Evolutionary conservation across 2,113 vertebrate genomes (phyloP).

Genomic region (Seriola rivoliana): DNA sequence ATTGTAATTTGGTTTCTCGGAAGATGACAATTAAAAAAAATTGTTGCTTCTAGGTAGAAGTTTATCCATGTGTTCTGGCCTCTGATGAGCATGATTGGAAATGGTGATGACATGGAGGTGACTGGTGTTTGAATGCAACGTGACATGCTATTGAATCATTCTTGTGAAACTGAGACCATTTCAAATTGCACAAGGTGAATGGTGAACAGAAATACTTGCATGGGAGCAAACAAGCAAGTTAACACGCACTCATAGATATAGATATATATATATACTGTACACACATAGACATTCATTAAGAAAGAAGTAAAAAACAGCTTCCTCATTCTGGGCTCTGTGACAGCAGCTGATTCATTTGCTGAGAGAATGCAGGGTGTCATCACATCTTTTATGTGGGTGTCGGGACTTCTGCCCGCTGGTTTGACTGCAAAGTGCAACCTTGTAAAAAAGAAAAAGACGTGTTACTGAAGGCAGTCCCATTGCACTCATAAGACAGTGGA

Average conservation of each 20-base stretch:
- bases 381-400: slow-evolving; percentile 35
- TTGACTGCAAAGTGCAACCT: slow-evolving; percentile 9
- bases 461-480: background rate
- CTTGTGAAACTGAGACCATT: background rate
- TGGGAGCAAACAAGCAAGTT: background rate
- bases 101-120: too few species aligned
- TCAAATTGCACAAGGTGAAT: background rate
- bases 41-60: background rate
- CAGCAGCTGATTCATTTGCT: slow-evolving; percentile 7
- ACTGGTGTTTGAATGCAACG: background rate
- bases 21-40: background rate
- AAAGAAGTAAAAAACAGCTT: slow-evolving; percentile 19
- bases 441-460: background rate
- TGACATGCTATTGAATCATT: background rate
- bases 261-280: background rate
- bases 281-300: background rate
- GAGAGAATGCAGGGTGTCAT: slow-evolving; percentile 15
- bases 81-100: background rate
- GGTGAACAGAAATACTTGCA: background rate
- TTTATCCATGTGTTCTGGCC: too few species aligned
- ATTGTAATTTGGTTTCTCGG: background rate
- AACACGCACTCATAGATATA: background rate
- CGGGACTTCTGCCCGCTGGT: slow-evolving; percentile 4
- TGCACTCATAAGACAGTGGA: background rate
- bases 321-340: slow-evolving; percentile 34